phyloP scores from a whole-genome alignment of 1,140 invertebrate genomes.

The Artemia franciscana region DNA sequence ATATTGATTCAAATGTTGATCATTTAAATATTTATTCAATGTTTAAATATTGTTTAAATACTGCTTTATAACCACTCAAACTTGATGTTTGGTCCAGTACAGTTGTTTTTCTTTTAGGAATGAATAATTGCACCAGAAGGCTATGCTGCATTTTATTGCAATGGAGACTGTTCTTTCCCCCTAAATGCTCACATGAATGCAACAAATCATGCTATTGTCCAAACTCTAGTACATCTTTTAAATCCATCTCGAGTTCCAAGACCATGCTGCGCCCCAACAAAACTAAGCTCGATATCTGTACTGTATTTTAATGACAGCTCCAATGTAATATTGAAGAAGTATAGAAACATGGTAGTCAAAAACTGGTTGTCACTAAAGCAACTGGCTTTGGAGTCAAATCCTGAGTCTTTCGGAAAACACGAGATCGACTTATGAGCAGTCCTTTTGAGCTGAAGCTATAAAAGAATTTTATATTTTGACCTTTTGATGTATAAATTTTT shows the following conservation, averaged over 20 bases:
- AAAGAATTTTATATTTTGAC: no score
- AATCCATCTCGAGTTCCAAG: conserved; percentile 49
- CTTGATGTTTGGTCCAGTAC: no score
- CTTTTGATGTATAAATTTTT: no score
- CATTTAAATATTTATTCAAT: no score
- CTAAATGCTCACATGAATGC: conserved; percentile 53
- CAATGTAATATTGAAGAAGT: conserved; percentile 79
- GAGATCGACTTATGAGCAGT: no score
- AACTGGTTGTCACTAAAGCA: conserved; percentile 68
- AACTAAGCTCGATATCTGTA: conserved; percentile 62
- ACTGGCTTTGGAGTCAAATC: no score
- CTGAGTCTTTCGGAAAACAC: no score
- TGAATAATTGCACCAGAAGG: conserved; percentile 88
- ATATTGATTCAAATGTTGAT: no score
- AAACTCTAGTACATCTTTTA: conserved; percentile 67
- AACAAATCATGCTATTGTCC: conserved; percentile 85
- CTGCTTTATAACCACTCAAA: no score
- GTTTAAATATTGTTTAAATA: no score
- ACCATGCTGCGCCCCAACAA: conserved; percentile 78
- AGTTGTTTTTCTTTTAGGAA: conserved; percentile 37
- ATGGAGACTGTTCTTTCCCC: conserved; percentile 78
- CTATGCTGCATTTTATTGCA: conserved; percentile 79
- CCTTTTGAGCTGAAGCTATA: no score
- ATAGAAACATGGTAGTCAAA: conserved; percentile 87
- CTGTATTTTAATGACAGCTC: conserved; percentile 67